phyloP scores from a whole-genome alignment of 2,888 invertebrate species.

The Acleris sparsana region DNA sequence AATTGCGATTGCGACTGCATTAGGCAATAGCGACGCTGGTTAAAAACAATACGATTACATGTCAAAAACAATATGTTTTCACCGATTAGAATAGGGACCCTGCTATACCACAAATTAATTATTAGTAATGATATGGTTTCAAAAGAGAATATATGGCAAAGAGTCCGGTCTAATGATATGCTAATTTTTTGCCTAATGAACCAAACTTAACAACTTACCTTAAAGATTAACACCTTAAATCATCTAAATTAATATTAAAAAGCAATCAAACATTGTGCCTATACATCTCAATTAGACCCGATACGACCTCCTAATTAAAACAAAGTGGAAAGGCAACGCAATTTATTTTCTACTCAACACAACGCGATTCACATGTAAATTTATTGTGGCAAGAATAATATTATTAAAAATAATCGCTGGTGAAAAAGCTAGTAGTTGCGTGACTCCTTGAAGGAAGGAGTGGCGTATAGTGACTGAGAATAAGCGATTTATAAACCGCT shows the following conservation, averaged over 20 bases:
- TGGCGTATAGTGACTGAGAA: slow-evolving; percentile 30
- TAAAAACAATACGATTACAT: too few species aligned
- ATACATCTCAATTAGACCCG: slow-evolving; percentile 32
- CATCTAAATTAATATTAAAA: slow-evolving; percentile 17
- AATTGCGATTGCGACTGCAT: too few species aligned
- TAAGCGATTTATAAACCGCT: slow-evolving; percentile 16
- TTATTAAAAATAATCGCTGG: slow-evolving; percentile 76
- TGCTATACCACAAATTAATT: too few species aligned
- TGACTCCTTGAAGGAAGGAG: slow-evolving; percentile 51
- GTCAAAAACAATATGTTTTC: too few species aligned
- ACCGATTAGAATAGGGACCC: too few species aligned
- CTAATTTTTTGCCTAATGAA: too few species aligned
- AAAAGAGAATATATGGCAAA: too few species aligned
- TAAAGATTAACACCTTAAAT: background rate
- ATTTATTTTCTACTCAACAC: slow-evolving; percentile 77
- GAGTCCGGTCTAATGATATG: too few species aligned
- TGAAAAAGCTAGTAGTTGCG: slow-evolving; percentile 71
- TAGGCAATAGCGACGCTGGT: too few species aligned
- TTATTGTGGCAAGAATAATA: slow-evolving; percentile 68
- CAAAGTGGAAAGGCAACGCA: slow-evolving; percentile 72
- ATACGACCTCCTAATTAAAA: slow-evolving; percentile 60
- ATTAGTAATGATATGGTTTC: too few species aligned
- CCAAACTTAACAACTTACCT: background rate
- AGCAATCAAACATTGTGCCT: slow-evolving; percentile 13
- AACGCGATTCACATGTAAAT: slow-evolving; percentile 74